Evolutionary conservation across 2,797 vertebrate species (phyloP), one percentile per base, ranked within the genome.

Genomic region (Melanotaenia parkinsoni): DNA sequence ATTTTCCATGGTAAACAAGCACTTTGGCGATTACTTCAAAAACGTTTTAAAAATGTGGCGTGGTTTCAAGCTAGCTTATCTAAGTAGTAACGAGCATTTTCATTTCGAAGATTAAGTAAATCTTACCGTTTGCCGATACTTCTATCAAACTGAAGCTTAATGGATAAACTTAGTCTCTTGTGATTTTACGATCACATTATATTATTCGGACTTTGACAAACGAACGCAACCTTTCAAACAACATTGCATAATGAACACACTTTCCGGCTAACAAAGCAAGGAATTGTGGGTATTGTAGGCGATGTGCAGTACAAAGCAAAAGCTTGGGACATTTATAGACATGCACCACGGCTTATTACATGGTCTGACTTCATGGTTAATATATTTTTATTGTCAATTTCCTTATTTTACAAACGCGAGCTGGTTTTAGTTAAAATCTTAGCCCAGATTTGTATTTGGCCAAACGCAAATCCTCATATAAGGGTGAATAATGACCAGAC

Each of bases 211-310:
- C 9, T 18, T 8, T 1, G 18, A 60, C 16, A 43, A 53, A 60
- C 6, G 63, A 72, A 80, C 70, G 74, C 79, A 90, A 86, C 84
- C 80, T 85, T 86, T 82, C 73, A 80, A 86, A 72, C 76, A 10
- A 64, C 70, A 43, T 86, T 77, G 63, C 82, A 72, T 77, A 89
- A 91, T n/a, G 4, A 10, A 30, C 43, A 14, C 37, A 50, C 33
- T 16, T 24, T 20, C 24, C 10, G 13, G 8, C 7, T 12, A 6
- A 1, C 0, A 16, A n/a, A 12, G 24, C 64, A 30, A 0, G 53
- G 81, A 1, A 30, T 85, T 85, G 24, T 89, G 88, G 88, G 86
- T 79, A 71, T 28, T 87, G 88, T 85, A 91, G 86, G 62, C 51
- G 10, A 26, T 1, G 37, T 5, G 2, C 10, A 0, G 8, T 26